phyloP scores from a whole-genome alignment of 2,888 invertebrate species.

The Caenorhabditis panamensis region DNA sequence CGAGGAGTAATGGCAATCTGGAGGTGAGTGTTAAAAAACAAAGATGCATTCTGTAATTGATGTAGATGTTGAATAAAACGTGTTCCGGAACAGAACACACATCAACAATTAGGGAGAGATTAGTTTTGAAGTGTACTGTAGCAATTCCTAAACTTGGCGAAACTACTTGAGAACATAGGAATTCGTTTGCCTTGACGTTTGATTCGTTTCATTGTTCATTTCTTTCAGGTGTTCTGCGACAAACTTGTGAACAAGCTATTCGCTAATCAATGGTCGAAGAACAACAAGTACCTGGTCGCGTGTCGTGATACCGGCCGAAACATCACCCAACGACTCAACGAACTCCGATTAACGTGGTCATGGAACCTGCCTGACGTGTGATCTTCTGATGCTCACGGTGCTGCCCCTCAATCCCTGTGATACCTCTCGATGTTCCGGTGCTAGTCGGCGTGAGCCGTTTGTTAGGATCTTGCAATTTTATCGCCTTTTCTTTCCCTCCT shows the following conservation, averaged over 20 bases:
- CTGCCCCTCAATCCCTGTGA: neutral
- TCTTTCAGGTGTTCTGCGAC: slow-evolving; percentile 80
- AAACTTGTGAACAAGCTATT: slow-evolving; percentile 80
- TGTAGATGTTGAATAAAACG: too few species aligned
- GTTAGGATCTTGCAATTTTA: slow-evolving; percentile 41
- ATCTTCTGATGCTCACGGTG: too few species aligned
- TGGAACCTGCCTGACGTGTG: slow-evolving; percentile 80
- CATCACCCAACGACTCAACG: slow-evolving; percentile 75
- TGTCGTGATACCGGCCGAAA: slow-evolving; percentile 77
- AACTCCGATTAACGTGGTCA: slow-evolving; percentile 79
- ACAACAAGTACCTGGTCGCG: slow-evolving; percentile 80
- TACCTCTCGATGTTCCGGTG: neutral
- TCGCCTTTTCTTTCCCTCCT: slow-evolving; percentile 14
- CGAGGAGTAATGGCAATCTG: slow-evolving; percentile 79
- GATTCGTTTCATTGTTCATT: too few species aligned
- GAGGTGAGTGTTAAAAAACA: slow-evolving; percentile 77
- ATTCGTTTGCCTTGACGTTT: too few species aligned
- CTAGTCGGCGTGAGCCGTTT: slow-evolving; percentile 2
- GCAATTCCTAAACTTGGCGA: neutral
- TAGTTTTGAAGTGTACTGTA: neutral
- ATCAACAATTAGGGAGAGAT: neutral
- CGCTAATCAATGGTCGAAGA: slow-evolving; percentile 80
- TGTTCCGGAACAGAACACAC: too few species aligned
- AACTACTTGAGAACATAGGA: too few species aligned
- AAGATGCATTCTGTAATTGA: too few species aligned